Evolutionary conservation across 1,140 invertebrate species (phyloP).

Genomic region (Polypedilum vanderplanki): DNA sequence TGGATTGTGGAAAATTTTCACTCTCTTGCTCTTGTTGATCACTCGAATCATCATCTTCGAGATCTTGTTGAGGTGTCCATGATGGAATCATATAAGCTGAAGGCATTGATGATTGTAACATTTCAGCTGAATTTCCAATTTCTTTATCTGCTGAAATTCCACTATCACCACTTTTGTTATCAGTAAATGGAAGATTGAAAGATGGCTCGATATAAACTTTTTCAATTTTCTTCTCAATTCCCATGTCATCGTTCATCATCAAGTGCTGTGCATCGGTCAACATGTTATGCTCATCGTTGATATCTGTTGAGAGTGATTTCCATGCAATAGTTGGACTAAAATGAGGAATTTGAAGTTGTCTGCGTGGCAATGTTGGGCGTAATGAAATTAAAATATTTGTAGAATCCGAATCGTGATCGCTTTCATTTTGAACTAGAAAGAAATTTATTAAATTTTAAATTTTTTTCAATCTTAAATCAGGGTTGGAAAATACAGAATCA

Average conservation of each 20-base stretch:
- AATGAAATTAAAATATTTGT: conserved; percentile 62
- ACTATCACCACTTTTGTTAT: conserved; percentile 69
- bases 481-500: too few species aligned
- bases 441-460: too few species aligned
- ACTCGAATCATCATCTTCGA: conserved; percentile 52
- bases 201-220: conserved; percentile 37
- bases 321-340: conserved; percentile 79
- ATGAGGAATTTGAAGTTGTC: conserved; percentile 62
- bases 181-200: conserved; percentile 30
- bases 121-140: conserved; percentile 24
- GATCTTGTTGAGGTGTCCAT: conserved; percentile 78
- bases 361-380: conserved; percentile 68
- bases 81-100: conserved; percentile 37
- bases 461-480: too few species aligned
- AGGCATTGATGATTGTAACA: neutral
- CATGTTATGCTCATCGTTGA: conserved; percentile 37
- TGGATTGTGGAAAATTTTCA: conserved; percentile 36
- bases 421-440: too few species aligned
- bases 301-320: conserved; percentile 55
- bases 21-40: conserved; percentile 45
- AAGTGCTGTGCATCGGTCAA: conserved; percentile 38
- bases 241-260: conserved; percentile 43
- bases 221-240: conserved; percentile 41
- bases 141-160: conserved; percentile 64
- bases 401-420: conserved; percentile 36